These are phyloP conservation scores for Sinonovacula constricta DNA, from an alignment of 1,140 invertebrate genomes.

Conservation along the genomic window DNA sequence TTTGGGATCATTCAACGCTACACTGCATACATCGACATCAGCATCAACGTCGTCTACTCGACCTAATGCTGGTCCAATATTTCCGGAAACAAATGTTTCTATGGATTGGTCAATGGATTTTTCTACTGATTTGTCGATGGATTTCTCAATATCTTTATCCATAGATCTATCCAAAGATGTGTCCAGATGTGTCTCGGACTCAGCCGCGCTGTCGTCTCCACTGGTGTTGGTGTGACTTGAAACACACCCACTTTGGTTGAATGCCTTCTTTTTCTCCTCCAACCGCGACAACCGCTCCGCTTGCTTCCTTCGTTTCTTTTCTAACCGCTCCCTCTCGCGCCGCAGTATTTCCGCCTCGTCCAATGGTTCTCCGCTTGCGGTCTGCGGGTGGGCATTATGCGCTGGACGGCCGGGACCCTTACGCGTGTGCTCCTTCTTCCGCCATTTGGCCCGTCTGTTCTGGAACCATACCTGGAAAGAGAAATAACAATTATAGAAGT, in stretches of 20 bases:
- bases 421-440: conserved; percentile 99
- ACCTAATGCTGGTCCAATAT: no score
- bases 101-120: no score
- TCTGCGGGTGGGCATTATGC: conserved; percentile 98
- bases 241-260: conserved; percentile 18
- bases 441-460: conserved; percentile 98
- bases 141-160: no score
- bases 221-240: conserved; percentile 15
- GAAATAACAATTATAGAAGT: no score
- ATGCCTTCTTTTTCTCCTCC: conserved; percentile 64
- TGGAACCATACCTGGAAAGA: conserved; percentile 98
- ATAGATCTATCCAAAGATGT: no score
- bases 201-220: conserved; percentile 18
- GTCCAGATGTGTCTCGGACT: conserved; percentile 11
- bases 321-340: conserved; percentile 88
- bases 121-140: no score
- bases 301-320: conserved; percentile 90
- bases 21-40: no score
- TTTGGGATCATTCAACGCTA: conserved; percentile 11
- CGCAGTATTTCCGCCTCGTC: conserved; percentile 92
- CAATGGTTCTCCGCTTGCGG: conserved; percentile 98
- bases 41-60: no score
- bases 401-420: conserved; percentile 98
- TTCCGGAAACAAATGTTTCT: no score
- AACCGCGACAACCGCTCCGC: conserved; percentile 74